phyloP scores from a whole-genome alignment of 2,113 vertebrate genomes.

The Limnothrissa miodon region DNA sequence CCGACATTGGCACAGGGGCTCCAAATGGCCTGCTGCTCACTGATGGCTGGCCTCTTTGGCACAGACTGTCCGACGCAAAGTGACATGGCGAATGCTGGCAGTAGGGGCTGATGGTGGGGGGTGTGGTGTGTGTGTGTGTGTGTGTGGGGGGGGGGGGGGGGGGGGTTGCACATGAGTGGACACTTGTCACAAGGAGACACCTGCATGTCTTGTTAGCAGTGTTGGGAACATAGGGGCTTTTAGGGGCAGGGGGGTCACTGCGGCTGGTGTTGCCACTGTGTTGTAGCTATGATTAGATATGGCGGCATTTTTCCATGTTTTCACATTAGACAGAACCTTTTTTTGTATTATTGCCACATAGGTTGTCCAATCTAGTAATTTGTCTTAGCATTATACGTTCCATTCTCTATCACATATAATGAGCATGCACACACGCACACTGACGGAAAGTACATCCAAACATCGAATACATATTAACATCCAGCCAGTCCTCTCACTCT shows the following conservation, averaged over 20 bases:
- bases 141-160: not conserved
- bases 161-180: not conserved
- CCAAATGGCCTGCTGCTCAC: conserved; percentile 7
- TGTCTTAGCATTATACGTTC: not conserved
- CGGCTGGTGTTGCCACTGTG: not conserved
- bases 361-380: not conserved
- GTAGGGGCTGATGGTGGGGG: not conserved
- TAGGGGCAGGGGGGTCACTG: not conserved
- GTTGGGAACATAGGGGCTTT: not conserved
- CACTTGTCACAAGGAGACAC: not conserved
- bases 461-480: conserved; percentile 1
- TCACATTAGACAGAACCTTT: not conserved
- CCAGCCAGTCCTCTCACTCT: not conserved
- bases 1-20: not conserved
- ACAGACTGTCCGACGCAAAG: not conserved
- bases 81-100: not conserved
- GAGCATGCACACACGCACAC: not conserved
- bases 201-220: not conserved
- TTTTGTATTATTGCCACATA: not conserved
- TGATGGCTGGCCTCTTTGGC: not conserved
- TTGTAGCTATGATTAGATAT: not conserved
- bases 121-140: no score
- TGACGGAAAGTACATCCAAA: not conserved
- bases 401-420: not conserved
- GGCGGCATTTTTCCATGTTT: not conserved